Evolutionary conservation across 2,113 vertebrate species (phyloP).

Genomic region (Calypte anna): DNA sequence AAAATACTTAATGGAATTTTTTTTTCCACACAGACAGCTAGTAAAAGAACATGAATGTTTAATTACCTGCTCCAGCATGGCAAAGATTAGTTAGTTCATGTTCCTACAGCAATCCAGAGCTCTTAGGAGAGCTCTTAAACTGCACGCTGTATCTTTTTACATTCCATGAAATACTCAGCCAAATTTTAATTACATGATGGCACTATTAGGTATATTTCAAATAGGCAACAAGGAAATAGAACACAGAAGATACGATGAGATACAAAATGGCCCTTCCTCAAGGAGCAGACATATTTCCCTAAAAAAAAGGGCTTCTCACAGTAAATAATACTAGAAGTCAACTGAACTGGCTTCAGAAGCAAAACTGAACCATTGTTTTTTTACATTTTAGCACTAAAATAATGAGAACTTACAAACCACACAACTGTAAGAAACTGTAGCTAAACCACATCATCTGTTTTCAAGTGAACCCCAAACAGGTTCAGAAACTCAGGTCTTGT

Average conservation of each 20-base stretch:
- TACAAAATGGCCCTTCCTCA: neutral
- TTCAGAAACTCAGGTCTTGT: neutral
- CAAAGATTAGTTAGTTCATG: neutral
- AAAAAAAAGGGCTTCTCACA: constrained; percentile 6
- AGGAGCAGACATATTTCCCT: neutral
- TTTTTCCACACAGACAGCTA: neutral
- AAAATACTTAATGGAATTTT: neutral
- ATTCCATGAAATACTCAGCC: neutral
- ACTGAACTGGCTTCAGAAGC: neutral
- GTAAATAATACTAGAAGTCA: neutral
- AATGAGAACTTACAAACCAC: neutral
- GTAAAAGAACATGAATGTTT: neutral
- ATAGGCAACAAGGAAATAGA: neutral
- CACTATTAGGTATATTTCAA: neutral
- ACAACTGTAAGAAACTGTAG: neutral
- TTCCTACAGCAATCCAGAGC: neutral
- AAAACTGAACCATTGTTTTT: neutral
- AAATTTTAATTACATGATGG: constrained; percentile 28
- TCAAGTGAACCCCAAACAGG: rapidly evolving
- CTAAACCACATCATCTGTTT: neutral
- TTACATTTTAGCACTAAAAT: neutral
- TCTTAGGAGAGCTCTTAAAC: neutral
- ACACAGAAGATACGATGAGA: neutral
- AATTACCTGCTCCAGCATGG: neutral
- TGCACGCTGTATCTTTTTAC: neutral